Conservation (phyloP, 2,797 vertebrate species). For the Discoglossus pictus region DNA sequence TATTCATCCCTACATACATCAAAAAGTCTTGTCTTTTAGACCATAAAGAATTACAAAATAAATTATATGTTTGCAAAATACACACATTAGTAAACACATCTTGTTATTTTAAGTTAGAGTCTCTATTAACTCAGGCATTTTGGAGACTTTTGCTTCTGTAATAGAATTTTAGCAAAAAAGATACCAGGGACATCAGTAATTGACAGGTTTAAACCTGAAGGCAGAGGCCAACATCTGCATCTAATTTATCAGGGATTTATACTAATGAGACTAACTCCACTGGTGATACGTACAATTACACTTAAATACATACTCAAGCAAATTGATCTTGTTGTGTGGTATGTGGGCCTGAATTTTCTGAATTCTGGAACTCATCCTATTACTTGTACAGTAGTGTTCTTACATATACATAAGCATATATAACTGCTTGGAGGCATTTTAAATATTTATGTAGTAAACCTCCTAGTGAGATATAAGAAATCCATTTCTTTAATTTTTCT, state of each 20-base stretch:
- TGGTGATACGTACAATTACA: conserved; percentile 75
- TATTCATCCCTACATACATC: too few species aligned
- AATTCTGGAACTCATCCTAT: conserved; percentile 1
- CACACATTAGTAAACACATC: too few species aligned
- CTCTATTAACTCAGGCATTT: too few species aligned
- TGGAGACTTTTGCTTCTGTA: conserved; percentile 55
- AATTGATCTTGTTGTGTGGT: conserved; percentile 67
- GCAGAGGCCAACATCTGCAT: conserved; percentile 68
- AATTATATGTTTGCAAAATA: too few species aligned
- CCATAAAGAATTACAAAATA: too few species aligned
- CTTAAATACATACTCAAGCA: conserved; percentile 71
- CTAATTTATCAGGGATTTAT: conserved; percentile 76
- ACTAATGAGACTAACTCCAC: conserved; percentile 73
- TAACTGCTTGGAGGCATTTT: too few species aligned
- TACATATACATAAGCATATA: conserved; percentile 21
- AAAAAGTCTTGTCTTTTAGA: too few species aligned
- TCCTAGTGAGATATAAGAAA: too few species aligned
- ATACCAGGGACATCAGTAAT: conserved; percentile 58
- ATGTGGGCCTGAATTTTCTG: conserved; percentile 56
- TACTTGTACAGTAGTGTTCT: conserved; percentile 2
- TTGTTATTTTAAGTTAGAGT: too few species aligned
- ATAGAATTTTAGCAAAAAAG: conserved; percentile 50
- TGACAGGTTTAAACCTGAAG: conserved; percentile 61
- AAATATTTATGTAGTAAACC: too few species aligned
- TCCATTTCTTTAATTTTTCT: too few species aligned